Evolutionary conservation across 2,113 vertebrate species (phyloP), one percentile per base, ranked within the genome.

Genomic region (Sturnira hondurensis): DNA sequence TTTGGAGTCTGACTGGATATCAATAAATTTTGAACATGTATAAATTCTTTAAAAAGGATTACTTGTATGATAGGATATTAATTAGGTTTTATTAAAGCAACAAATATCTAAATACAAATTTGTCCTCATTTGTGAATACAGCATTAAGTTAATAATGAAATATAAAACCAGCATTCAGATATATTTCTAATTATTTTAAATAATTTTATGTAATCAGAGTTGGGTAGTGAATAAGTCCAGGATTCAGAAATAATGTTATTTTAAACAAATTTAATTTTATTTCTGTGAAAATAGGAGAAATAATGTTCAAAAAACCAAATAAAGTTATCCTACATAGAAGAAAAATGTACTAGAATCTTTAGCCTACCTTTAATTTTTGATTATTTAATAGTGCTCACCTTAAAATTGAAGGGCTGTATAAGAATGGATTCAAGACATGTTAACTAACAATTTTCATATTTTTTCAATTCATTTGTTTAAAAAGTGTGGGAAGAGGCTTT

Each of bases 151-250:
- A 45, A 36, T 89, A 65, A 54, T 86, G n/a, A 86, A 26, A 76
- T 91, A 41, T 61, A 71, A 86, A 96, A 73, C 1, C 4, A 88
- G 14, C 11, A 78, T 78, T 87, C 7, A 74, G 16, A 70, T 77
- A 89, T 36, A 84, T 68, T 56, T 9, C 20, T 84, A 36, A 26
- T 96, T 89, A 70, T 65, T 11, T 76, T 83, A 38, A 71, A 74
- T n/a, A 78, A 68, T 84, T 96, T 80, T 65, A 85, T 93, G 38
- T 92, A 81, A 86, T 41, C 20, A 83, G n/a, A 87, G 2, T n/a
- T 85, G 15, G 8, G 2, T 77, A 82, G 71, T 82, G 12, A 89
- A 91, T 82, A 63, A 83, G 22, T 28, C 26, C 11, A 41, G 45
- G 24, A 38, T 50, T 93, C 33, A 87, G 12, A 7, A 86, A 76